Evolutionary conservation across 2,888 invertebrate genomes (phyloP), one percentile per base, ranked within the genome.

Genomic region (Orchesella flavescens): DNA sequence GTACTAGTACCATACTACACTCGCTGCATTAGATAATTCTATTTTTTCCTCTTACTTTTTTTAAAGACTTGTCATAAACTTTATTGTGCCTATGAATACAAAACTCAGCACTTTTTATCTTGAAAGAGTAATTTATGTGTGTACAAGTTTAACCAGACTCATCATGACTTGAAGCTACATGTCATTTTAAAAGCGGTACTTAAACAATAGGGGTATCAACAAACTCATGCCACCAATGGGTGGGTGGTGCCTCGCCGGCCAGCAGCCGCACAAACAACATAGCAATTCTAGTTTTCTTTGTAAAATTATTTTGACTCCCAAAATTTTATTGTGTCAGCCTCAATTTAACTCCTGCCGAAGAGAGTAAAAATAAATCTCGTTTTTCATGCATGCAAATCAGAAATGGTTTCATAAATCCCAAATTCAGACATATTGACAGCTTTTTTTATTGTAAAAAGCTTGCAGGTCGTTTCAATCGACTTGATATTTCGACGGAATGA

Each of bases 81-180:
- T 66, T 44, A 66, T 23, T 66, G 19, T 24, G 12, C 19, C 23
- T 23, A 61, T 61, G 61, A 61, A 61, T 61, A 24, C 61, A 61
- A 61, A 61, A 61, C 10, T 19, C 21, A 34, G 57, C 19, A 57
- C 10, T 17, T 57, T 57, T 19, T 57, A 21, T 57, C 21, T 57
- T 4, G 5, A 49, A 49, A n/a, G 10, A 7, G n/a, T 34, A 34
- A 34, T 34, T 34, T 34, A 34, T 34, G 34, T 34, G 34, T 34
- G 34, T 34, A 34, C 34, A 34, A 34, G 34, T 34, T 34, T 34
- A 34, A 34, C 34, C 34, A 34, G 34, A 34, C 34, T 34, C 34
- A 34, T 34, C 34, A 34, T 34, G 34, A 34, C 34, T 34, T 34
- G 2, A 4, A 34, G 34, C 34, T n/a, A n/a, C 34, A 34, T 34